phyloP scores from a whole-genome alignment of 2,888 invertebrate genomes.

The Hypsopygia costalis region DNA sequence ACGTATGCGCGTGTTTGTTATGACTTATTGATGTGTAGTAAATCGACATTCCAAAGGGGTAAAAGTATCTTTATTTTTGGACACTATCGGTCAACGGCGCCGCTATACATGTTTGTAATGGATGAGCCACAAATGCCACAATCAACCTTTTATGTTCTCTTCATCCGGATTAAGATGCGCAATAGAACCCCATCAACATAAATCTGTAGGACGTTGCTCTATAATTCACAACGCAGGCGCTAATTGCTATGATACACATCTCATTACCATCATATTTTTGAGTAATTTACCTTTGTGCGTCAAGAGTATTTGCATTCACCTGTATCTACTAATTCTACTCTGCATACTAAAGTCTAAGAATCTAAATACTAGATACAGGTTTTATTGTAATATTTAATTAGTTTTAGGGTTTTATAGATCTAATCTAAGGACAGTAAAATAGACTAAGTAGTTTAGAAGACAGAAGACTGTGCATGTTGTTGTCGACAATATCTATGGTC shows the following conservation, averaged over 20 bases:
- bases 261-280: constrained; percentile 1
- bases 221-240: constrained; percentile 42
- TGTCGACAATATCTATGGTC: no score
- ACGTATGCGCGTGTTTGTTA: constrained; percentile 46
- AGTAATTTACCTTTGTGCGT: not conserved
- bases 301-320: no score
- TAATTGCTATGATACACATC: constrained; percentile 25
- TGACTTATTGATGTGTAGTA: constrained; percentile 39
- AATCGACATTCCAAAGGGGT: constrained; percentile 55
- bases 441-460: no score
- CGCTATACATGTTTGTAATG: constrained; percentile 8
- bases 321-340: no score
- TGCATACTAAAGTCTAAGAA: no score
- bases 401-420: no score
- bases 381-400: no score
- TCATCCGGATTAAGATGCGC: no score
- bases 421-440: no score
- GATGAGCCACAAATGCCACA: not conserved
- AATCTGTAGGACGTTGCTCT: constrained; percentile 48
- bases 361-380: no score
- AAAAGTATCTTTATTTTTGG: constrained; percentile 52
- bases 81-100: constrained; percentile 40
- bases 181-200: constrained; percentile 11
- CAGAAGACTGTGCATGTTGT: no score
- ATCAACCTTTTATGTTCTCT: constrained; percentile 8